Percentiles rank a stretch among this genome's conserved stretches.
Evolutionary conservation across 2,888 invertebrate genomes (phyloP).

Genomic region (Clunio marinus): DNA sequence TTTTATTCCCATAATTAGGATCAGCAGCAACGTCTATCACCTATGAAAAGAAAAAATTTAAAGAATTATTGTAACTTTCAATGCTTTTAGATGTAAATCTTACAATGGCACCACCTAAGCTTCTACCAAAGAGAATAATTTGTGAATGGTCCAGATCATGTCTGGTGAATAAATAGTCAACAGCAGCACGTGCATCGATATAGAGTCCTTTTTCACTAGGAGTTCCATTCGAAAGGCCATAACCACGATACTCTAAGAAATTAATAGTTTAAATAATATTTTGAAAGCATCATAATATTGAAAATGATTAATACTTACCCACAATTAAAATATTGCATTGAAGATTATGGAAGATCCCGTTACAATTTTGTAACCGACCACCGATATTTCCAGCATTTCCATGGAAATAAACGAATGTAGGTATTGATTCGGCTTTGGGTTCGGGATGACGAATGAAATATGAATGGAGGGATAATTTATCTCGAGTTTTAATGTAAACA

Average conservation of each 20-base stretch:
- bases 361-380: slow-evolving; percentile 84
- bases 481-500: slow-evolving; percentile 67
- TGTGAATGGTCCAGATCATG: slow-evolving; percentile 78
- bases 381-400: slow-evolving; percentile 98
- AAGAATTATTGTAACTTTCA: neutral
- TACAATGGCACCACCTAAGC: slow-evolving; percentile 88
- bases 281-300: neutral
- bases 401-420: slow-evolving; percentile 87
- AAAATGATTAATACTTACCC: neutral
- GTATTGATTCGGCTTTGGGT: slow-evolving; percentile 63
- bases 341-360: slow-evolving; percentile 74
- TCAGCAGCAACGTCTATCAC: slow-evolving; percentile 73
- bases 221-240: slow-evolving; percentile 83
- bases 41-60: neutral
- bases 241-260: slow-evolving; percentile 93
- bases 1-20: slow-evolving; percentile 68
- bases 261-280: neutral
- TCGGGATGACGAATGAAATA: slow-evolving; percentile 74
- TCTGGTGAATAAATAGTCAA: slow-evolving; percentile 77
- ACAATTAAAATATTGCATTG: slow-evolving; percentile 84
- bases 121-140: slow-evolving; percentile 87
- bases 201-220: slow-evolving; percentile 85
- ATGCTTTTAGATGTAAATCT: neutral
- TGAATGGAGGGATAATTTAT: slow-evolving; percentile 74
- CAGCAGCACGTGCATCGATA: slow-evolving; percentile 79